These are phyloP conservation scores for Australoheros scitulus DNA, from an alignment of 2,113 vertebrate species.

Conservation along the genomic window DNA sequence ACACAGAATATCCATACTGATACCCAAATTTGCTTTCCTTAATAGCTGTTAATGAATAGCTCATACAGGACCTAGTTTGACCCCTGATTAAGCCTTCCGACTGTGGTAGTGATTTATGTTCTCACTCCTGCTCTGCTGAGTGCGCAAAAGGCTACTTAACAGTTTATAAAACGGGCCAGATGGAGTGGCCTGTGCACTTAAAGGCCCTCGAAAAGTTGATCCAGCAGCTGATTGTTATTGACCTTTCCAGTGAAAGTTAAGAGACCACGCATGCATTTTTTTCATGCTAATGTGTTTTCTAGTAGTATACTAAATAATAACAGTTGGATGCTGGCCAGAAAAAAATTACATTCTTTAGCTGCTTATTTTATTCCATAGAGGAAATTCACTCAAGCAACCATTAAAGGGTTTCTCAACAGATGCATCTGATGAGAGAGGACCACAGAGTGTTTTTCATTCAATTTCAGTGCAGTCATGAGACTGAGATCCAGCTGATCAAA, in stretches of 20 bases:
- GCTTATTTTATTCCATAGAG: constrained; percentile 17
- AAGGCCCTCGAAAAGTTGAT: constrained; percentile 27
- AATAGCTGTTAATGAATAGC: constrained; percentile 42
- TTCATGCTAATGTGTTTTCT: background rate
- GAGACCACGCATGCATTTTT: constrained; percentile 4
- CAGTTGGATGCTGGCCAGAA: constrained; percentile 7
- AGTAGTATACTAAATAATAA: constrained; percentile 12
- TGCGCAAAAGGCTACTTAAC: constrained; percentile 58
- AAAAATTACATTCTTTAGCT: constrained; percentile 24
- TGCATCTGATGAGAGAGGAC: constrained; percentile 23
- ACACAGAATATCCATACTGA: background rate
- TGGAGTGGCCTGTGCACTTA: constrained; percentile 33
- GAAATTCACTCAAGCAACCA: constrained; percentile 17
- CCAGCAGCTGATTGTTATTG: constrained; percentile 20
- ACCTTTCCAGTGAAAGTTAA: constrained; percentile 28
- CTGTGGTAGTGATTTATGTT: constrained; percentile 56
- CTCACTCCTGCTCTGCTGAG: constrained; percentile 51
- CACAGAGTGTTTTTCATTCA: constrained; percentile 34
- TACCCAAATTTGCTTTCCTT: constrained; percentile 25
- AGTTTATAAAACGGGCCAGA: constrained; percentile 50
- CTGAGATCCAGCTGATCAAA: constrained; percentile 54
- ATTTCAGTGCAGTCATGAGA: constrained; percentile 32
- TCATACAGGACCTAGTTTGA: constrained; percentile 37
- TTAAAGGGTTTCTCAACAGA: constrained; percentile 36
- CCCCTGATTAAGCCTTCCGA: constrained; percentile 54